phyloP scores from a whole-genome alignment of 2,797 vertebrate genomes.

The Hirundo rustica region DNA sequence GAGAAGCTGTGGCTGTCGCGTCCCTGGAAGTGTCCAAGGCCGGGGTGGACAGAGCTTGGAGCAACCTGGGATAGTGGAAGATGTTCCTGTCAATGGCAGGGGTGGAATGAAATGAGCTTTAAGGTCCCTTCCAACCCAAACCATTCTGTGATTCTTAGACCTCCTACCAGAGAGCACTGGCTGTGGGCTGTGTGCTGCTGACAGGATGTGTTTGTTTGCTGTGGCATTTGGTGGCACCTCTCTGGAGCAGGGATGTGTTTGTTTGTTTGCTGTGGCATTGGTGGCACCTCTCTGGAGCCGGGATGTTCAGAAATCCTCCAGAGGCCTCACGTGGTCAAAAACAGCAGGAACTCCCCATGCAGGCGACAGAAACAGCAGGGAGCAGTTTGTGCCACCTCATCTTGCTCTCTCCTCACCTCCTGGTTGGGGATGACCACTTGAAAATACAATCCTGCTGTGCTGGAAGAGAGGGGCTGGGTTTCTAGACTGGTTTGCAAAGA shows the following conservation, averaged over 20 bases:
- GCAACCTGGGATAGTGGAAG: background rate
- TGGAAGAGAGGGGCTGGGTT: background rate
- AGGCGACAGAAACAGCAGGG: background rate
- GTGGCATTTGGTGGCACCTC: background rate
- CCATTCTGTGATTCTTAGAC: background rate
- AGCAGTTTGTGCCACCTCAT: background rate
- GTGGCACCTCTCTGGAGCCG: background rate
- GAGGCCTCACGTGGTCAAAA: fast-evolving
- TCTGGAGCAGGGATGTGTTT: background rate
- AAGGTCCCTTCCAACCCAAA: background rate
- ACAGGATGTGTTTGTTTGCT: background rate
- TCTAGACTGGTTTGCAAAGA: background rate
- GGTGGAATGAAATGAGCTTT: background rate
- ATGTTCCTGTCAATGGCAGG: background rate
- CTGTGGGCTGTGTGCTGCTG: background rate
- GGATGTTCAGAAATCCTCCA: background rate
- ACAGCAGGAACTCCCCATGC: background rate
- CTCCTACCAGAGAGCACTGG: background rate
- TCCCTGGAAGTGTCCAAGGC: background rate
- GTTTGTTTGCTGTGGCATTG: background rate
- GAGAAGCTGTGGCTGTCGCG: background rate
- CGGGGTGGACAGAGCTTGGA: background rate
- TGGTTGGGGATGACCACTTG: background rate
- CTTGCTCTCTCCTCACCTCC: background rate
- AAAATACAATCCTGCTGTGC: background rate